A percentile compares a stretch with the other conserved stretches of the same genome.
Evolutionary conservation across 1,140 invertebrate genomes (phyloP).

Genomic region (Aleiodes sp.): DNA sequence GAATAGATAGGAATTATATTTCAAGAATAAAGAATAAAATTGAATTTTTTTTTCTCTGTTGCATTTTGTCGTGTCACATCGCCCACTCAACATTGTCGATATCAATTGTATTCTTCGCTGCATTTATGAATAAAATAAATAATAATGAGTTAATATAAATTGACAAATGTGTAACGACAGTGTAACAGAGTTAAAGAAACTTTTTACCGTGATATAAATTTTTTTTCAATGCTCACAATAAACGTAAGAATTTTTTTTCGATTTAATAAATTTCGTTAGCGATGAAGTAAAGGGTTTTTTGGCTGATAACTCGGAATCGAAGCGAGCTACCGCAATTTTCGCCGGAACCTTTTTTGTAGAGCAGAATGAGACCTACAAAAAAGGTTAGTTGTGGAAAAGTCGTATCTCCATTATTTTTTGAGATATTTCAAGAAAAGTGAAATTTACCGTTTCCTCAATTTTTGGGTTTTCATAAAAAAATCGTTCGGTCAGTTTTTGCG

Average conservation of each 20-base stretch:
- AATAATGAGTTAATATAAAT: slow-evolving; percentile 3
- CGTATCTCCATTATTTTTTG: too few relatives aligned
- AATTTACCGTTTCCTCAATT: too few relatives aligned
- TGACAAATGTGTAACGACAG: slow-evolving; percentile 17
- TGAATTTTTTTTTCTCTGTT: slow-evolving; percentile 3
- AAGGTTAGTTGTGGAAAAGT: too few relatives aligned
- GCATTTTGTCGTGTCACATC: slow-evolving; percentile 17
- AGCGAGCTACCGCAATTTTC: too few relatives aligned
- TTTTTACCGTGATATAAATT: slow-evolving; percentile 27
- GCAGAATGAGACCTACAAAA: too few relatives aligned
- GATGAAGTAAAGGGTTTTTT: too few relatives aligned
- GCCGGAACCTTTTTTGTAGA: too few relatives aligned
- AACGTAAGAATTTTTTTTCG: slow-evolving; percentile 1
- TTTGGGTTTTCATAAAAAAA: too few relatives aligned
- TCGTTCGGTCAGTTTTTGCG: too few relatives aligned
- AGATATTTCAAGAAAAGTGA: too few relatives aligned
- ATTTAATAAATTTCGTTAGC: too few relatives aligned
- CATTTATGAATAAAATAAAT: slow-evolving; percentile 14
- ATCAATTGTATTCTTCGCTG: background rate
- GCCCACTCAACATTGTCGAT: slow-evolving; percentile 5
- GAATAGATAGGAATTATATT: slow-evolving; percentile 23
- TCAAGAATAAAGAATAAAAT: slow-evolving; percentile 28
- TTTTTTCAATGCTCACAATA: slow-evolving; percentile 6
- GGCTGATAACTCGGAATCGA: too few relatives aligned
- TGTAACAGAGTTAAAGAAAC: slow-evolving; percentile 6